Evolutionary conservation across 53 echinoderm and acorn worm genomes (phyloP).

Genomic region (Holothuria leucospilota): DNA sequence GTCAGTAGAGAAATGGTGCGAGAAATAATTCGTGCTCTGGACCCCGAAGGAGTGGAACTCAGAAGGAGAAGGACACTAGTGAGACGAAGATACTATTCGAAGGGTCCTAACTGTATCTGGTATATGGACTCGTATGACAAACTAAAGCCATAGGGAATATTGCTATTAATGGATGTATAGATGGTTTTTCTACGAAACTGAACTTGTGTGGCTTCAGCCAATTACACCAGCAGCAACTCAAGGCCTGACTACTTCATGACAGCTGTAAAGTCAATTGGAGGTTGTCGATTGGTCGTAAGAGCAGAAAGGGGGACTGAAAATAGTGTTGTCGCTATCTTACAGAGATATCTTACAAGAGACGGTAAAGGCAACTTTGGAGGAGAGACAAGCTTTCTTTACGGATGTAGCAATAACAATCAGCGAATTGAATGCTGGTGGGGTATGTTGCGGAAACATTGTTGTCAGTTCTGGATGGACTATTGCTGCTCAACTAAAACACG

Average conservation of each 20-base stretch:
- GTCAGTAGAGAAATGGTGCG: conserved; percentile 28
- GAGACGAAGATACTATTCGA: conserved; percentile 42
- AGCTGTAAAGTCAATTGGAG: conserved; percentile 12
- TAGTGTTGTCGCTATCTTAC: too few species aligned
- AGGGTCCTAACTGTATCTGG: conserved; percentile 50
- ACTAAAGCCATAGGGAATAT: too few species aligned
- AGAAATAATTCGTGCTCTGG: too few species aligned
- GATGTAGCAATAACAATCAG: too few species aligned
- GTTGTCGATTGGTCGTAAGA: conserved; percentile 53
- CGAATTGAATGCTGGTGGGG: conserved; percentile 77
- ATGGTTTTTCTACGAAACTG: too few species aligned
- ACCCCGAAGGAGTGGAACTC: conserved; percentile 58
- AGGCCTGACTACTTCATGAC: conserved; percentile 52
- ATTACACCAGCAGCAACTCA: conserved; percentile 50
- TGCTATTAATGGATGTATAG: too few species aligned
- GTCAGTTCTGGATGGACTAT: conserved; percentile 72
- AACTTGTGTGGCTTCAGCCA: too few species aligned
- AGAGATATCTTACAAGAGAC: conserved; percentile 41
- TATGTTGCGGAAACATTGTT: conserved; percentile 54
- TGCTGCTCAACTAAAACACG: conserved; percentile 22
- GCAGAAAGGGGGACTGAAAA: too few species aligned
- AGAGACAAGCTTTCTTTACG: conserved; percentile 34
- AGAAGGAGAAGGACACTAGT: too few species aligned
- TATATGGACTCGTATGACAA: too few species aligned
- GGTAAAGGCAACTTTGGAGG: conserved; percentile 14